A percentile compares a stretch with the other conserved stretches of the same genome.
Evolutionary conservation across 2,113 vertebrate species (phyloP).

Genomic region (Orientallactaga bullata): DNA sequence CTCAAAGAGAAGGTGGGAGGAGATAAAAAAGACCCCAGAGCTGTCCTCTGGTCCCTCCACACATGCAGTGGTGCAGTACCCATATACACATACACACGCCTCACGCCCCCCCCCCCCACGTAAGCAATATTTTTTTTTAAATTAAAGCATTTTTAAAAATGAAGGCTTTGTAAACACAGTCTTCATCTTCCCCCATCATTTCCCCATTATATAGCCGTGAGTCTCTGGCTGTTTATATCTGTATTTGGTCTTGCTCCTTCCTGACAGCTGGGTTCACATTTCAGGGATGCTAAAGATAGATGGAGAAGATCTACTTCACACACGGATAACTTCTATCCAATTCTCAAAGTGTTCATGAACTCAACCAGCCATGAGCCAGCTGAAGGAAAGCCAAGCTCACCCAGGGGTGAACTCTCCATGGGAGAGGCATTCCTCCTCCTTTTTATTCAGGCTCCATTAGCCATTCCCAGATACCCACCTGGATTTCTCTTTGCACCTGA

Average conservation of each 20-base stretch:
- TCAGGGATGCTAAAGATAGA: neutral
- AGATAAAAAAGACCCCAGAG: too few species aligned
- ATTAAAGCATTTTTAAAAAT: neutral
- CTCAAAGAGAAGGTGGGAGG: too few species aligned
- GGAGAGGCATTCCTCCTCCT: too few species aligned
- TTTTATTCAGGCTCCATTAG: neutral
- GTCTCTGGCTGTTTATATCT: neutral
- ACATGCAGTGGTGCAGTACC: too few species aligned
- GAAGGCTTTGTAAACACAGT: neutral
- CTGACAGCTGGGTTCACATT: neutral
- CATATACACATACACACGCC: too few species aligned
- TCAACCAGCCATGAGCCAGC: rapidly evolving
- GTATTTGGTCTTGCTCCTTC: neutral
- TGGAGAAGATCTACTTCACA: neutral
- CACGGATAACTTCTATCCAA: neutral
- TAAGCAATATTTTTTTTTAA: too few species aligned
- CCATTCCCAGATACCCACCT: neutral
- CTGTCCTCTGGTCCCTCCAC: too few species aligned
- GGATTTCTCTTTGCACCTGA: neutral
- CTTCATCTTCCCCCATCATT: neutral
- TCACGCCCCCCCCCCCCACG: too few species aligned
- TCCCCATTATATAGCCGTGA: neutral
- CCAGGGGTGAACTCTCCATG: neutral
- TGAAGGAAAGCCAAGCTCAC: neutral
- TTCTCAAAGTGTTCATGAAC: neutral